Evolutionary conservation across 2,113 vertebrate species (phyloP), one percentile per base, ranked within the genome.

Genomic region (Varanus komodoensis): DNA sequence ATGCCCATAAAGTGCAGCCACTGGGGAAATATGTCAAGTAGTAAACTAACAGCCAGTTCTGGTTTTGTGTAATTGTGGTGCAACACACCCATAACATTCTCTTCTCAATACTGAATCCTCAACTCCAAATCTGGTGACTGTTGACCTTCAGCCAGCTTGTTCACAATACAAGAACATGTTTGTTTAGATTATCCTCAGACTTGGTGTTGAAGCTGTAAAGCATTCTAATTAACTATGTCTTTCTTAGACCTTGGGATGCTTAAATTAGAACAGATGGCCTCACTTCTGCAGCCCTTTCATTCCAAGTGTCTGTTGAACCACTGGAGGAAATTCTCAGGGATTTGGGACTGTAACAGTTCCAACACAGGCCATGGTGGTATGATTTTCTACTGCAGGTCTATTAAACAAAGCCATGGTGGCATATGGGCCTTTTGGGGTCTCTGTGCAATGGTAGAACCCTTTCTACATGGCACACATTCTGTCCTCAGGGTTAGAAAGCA

Each of bases 11-110:
- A 92, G 87, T 86, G 71, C 25, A 91, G 34, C 52, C 64, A 73
- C 50, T 81, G 11, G n/a, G 67, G 61, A 93, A 91, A 92, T 86
- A 93, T 0, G 0, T 87, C 61, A 86, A 93, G 84, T 25, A 87
- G 50, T 23, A 92, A 64, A 87, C 4, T 91, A 74, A 94, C 88
- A 48, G n/a, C 32, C 61, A 94, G 17, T 68, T 92, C 14, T 48
- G 4, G 61, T 93, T 90, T 64, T 0, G 0, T 87, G 67, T 80
- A 86, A 90, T 90, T 73, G 83, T 84, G 74, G 77, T 54, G 74
- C 0, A 0, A 32, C 27, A 32, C 27, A 71, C 52, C n/a, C 87
- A 64, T 1, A 82, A 2, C 71, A 88, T 88, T 67, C 29, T 5
- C 6, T 88, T 90, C 87, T 84, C 34, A 27, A 71, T 64, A 88